These are phyloP conservation scores for Mechanitis messenoides DNA, from an alignment of 2,888 invertebrate species.

Conservation along the genomic window DNA sequence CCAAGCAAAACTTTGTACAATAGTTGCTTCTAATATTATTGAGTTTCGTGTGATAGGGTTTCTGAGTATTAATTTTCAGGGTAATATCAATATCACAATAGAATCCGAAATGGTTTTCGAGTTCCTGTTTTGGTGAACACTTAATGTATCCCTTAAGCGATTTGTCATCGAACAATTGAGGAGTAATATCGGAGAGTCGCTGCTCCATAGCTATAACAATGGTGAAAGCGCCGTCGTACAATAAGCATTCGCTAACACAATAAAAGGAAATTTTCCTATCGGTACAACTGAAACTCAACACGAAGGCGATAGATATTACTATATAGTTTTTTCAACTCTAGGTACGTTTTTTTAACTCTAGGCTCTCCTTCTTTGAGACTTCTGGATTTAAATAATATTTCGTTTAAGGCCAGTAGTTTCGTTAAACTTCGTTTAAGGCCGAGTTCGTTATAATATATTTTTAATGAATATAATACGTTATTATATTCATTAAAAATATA, in stretches of 20 bases:
- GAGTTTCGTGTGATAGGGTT: background rate
- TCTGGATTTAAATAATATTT: no score
- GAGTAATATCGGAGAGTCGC: slow-evolving; percentile 53
- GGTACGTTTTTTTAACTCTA: no score
- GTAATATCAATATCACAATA: slow-evolving; percentile 40
- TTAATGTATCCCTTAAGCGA: slow-evolving; percentile 58
- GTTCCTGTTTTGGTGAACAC: slow-evolving; percentile 41
- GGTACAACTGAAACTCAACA: slow-evolving; percentile 23
- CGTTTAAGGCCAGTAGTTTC: no score
- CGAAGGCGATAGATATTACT: slow-evolving; percentile 16
- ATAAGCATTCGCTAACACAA: slow-evolving; percentile 69
- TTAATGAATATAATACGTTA: no score
- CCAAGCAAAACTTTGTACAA: background rate
- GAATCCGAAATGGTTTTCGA: slow-evolving; percentile 40
- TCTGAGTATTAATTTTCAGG: background rate
- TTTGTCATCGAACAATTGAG: slow-evolving; percentile 64
- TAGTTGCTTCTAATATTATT: background rate
- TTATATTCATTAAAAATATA: no score
- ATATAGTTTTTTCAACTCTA: no score
- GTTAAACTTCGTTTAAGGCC: no score
- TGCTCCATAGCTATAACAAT: slow-evolving; percentile 51
- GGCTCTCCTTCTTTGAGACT: no score
- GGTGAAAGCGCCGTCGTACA: slow-evolving; percentile 63
- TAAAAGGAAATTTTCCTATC: slow-evolving; percentile 50
- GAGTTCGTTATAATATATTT: no score